phyloP scores from a whole-genome alignment of 2,888 invertebrate species.

The Timema podura region DNA sequence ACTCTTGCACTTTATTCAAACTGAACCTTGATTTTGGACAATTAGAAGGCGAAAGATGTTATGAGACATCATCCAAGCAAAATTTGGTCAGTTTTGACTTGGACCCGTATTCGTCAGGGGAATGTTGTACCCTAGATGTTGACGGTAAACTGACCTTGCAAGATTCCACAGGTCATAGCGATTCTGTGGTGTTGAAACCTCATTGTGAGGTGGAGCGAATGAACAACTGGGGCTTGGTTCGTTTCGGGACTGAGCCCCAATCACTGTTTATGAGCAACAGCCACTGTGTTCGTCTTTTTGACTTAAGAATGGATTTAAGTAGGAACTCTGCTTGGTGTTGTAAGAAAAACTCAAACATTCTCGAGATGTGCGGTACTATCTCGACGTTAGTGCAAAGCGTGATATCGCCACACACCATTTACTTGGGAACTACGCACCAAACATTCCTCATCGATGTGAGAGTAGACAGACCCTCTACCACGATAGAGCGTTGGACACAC shows the following conservation, averaged over 20 bases:
- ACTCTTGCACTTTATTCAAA: too few species aligned
- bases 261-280: not conserved
- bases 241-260: too few species aligned
- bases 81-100: not conserved
- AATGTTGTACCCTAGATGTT: too few species aligned
- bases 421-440: conserved; percentile 3
- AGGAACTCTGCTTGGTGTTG: not conserved
- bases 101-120: too few species aligned
- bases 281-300: not conserved
- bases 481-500: not conserved
- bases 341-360: not conserved
- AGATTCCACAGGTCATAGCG: too few species aligned
- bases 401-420: not conserved
- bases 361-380: not conserved
- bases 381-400: not conserved
- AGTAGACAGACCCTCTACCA: too few species aligned
- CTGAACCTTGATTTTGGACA: too few species aligned
- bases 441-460: not conserved
- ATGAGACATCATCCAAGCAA: not conserved
- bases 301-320: not conserved
- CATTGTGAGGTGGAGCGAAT: too few species aligned
- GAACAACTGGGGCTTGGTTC: too few species aligned
- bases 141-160: too few species aligned
- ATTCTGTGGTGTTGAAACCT: too few species aligned
- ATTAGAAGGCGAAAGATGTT: not conserved